A percentile compares a stretch with the other conserved stretches of the same genome.
These are phyloP conservation scores for Drosophila sp. DNA, from an alignment of 1,140 invertebrate species.

Conservation along the genomic window DNA sequence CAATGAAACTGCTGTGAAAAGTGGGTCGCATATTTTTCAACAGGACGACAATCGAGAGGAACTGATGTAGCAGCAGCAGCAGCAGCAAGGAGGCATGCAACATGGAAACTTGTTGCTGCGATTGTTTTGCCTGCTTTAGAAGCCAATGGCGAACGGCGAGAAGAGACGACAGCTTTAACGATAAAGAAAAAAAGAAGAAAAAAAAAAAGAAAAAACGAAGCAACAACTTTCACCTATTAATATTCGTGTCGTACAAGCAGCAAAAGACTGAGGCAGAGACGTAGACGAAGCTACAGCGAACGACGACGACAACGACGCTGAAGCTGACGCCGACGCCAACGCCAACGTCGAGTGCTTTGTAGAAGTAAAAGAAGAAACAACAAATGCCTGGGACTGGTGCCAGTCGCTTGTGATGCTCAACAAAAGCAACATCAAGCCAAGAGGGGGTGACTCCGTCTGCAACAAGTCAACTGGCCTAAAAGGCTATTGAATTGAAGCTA, in stretches of 20 bases:
- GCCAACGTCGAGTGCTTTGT: constrained; percentile 21
- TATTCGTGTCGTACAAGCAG: constrained; percentile 76
- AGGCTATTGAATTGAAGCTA: background rate
- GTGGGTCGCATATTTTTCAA: constrained; percentile 10
- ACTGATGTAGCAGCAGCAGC: background rate
- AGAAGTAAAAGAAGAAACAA: constrained; percentile 64
- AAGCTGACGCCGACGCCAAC: background rate
- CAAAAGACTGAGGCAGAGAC: constrained; percentile 46
- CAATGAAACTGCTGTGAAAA: constrained; percentile 11
- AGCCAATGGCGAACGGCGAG: constrained; percentile 19
- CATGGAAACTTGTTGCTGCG: constrained; percentile 54
- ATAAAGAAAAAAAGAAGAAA: constrained; percentile 40
- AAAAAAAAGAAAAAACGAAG: constrained; percentile 47
- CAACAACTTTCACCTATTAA: constrained; percentile 83
- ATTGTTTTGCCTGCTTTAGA: constrained; percentile 22
- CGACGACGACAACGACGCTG: constrained; percentile 13
- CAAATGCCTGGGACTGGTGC: constrained; percentile 15
- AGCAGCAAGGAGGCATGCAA: constrained; percentile 33
- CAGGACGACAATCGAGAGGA: constrained; percentile 4
- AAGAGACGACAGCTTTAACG: constrained; percentile 18
- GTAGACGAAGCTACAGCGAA: constrained; percentile 22
- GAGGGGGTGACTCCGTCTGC: background rate
- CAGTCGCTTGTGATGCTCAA: constrained; percentile 66
- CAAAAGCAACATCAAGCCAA: constrained; percentile 45
- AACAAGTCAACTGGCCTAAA: background rate